Evolutionary conservation across 1,140 invertebrate genomes (phyloP).

Genomic region (Lepidurus packardi): DNA sequence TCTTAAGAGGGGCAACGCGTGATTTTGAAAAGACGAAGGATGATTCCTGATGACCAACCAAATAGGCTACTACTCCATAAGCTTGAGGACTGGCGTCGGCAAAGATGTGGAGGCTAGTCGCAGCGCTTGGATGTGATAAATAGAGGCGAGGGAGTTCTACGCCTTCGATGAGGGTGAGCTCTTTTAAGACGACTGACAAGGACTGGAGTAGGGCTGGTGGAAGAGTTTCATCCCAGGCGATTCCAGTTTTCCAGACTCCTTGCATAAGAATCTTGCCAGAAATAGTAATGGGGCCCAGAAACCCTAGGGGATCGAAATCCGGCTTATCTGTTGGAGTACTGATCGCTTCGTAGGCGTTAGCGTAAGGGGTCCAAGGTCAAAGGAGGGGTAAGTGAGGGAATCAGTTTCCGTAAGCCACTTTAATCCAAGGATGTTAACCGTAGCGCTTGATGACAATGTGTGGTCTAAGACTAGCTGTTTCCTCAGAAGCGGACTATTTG

Average conservation of each 20-base stretch:
- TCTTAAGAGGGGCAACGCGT: conserved; percentile 37
- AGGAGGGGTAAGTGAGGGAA: background rate
- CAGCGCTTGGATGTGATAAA: background rate
- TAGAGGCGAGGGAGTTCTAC: conserved; percentile 1
- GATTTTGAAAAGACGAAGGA: conserved; percentile 37
- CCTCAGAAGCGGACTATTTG: background rate
- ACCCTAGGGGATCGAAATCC: conserved; percentile 27
- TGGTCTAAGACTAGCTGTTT: background rate
- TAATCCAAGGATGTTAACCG: background rate
- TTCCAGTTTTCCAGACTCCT: conserved; percentile 1
- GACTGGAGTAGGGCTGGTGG: conserved; percentile 22
- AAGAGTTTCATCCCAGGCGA: conserved; percentile 20
- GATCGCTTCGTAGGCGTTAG: background rate
- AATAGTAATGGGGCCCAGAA: conserved; percentile 6
- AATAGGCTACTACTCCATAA: conserved; percentile 28
- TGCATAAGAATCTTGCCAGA: conserved; percentile 24
- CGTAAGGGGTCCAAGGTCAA: background rate
- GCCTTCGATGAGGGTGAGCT: background rate
- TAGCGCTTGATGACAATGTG: background rate
- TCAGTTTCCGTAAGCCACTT: background rate
- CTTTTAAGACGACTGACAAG: background rate
- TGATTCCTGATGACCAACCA: background rate
- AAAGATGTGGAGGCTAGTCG: conserved; percentile 26
- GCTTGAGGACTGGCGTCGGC: conserved; percentile 27
- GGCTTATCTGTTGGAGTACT: background rate